These are phyloP conservation scores for Cataglyphis livida DNA, from an alignment of 2,888 invertebrate genomes.

Conservation along the genomic window DNA sequence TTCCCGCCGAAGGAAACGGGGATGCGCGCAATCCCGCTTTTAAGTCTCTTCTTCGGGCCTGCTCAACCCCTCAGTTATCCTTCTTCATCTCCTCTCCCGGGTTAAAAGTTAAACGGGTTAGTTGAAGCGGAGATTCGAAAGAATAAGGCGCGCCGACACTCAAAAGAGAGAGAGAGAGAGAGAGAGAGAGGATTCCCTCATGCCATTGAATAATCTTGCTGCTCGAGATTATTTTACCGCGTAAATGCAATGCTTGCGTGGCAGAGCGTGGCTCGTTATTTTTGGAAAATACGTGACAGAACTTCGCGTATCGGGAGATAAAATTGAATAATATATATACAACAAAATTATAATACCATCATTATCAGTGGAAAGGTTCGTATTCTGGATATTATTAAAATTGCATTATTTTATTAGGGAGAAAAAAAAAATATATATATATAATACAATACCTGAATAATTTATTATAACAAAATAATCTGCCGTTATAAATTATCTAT, in stretches of 20 bases:
- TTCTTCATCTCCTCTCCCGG: slow-evolving; percentile 49
- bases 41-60: slow-evolving; percentile 35
- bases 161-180: slow-evolving; percentile 18
- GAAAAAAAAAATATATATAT: background rate
- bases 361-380: slow-evolving; percentile 11
- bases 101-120: slow-evolving; percentile 74
- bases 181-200: background rate
- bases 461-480: slow-evolving; percentile 10
- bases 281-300: background rate
- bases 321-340: slow-evolving; percentile 16
- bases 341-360: slow-evolving; percentile 4
- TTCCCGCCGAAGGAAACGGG: slow-evolving; percentile 50
- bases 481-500: slow-evolving; percentile 1
- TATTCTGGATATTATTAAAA: slow-evolving; percentile 11
- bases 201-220: background rate
- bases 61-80: slow-evolving; percentile 36
- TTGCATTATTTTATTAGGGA: slow-evolving; percentile 24
- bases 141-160: slow-evolving; percentile 48
- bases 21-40: slow-evolving; percentile 37
- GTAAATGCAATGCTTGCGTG: background rate
- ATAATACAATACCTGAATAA: slow-evolving; percentile 25
- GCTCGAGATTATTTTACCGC: slow-evolving; percentile 24
- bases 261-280: slow-evolving; percentile 10
- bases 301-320: background rate
- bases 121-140: slow-evolving; percentile 52